Percentiles rank a stretch among this genome's conserved stretches.
phyloP scores from a whole-genome alignment of 2,797 vertebrate species.

The Sphenodon punctatus region DNA sequence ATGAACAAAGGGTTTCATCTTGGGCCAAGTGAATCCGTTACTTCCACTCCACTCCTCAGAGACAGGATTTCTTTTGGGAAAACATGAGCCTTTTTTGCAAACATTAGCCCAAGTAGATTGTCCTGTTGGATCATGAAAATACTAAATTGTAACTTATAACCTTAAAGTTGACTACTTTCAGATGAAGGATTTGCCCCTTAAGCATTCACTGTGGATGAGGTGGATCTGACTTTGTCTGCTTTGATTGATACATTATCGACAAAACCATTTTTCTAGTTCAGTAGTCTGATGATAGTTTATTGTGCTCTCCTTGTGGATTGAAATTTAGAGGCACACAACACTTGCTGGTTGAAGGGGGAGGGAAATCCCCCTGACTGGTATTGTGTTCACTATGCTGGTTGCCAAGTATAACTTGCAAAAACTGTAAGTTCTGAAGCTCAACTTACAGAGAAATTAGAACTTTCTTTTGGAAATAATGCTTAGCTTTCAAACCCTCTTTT shows the following conservation, averaged over 20 bases:
- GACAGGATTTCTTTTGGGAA: conserved; percentile 38
- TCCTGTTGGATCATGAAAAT: conserved; percentile 40
- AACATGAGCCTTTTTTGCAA: not conserved
- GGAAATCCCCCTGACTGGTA: no score
- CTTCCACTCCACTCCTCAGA: conserved; percentile 5
- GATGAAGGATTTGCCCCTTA: not conserved
- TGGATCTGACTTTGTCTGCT: conserved; percentile 20
- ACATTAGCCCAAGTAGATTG: conserved; percentile 8
- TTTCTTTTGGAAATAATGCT: not conserved
- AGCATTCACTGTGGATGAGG: not conserved
- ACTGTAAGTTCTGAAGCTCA: no score
- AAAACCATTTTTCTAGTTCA: not conserved
- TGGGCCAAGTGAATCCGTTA: conserved; percentile 3
- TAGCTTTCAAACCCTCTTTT: not conserved
- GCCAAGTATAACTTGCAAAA: no score
- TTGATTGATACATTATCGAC: conserved; percentile 24
- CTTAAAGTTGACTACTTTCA: not conserved
- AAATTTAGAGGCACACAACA: not conserved
- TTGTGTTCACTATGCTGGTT: no score
- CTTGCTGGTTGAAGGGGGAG: no score
- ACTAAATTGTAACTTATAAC: not conserved
- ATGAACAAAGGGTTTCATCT: not conserved
- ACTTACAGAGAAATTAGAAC: not conserved
- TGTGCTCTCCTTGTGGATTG: conserved; percentile 3
- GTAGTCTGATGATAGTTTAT: not conserved